Evolutionary conservation across 2,888 invertebrate genomes (phyloP).

Genomic region (Altica lythri): DNA sequence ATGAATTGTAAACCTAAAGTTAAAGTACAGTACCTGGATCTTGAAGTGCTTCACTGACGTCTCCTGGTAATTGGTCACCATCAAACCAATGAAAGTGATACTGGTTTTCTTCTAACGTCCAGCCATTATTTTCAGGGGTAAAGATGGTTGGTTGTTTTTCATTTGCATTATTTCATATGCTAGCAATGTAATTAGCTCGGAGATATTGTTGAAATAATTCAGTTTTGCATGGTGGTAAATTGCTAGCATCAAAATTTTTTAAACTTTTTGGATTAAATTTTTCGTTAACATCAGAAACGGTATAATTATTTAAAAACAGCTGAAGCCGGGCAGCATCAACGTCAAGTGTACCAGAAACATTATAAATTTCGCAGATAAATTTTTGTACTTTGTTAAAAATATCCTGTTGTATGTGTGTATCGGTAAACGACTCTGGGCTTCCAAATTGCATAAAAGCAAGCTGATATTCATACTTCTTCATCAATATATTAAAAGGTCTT

Average conservation of each 20-base stretch:
- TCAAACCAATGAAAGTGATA: no score
- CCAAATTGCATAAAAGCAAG: slow-evolving; percentile 12
- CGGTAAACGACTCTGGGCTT: neutral
- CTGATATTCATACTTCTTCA: slow-evolving; percentile 26
- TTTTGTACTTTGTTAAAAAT: slow-evolving; percentile 24
- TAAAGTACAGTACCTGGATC: slow-evolving; percentile 9
- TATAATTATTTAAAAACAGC: slow-evolving; percentile 34
- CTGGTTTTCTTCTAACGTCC: no score
- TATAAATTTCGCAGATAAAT: slow-evolving; percentile 35
- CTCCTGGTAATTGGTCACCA: no score
- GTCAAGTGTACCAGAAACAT: slow-evolving; percentile 39
- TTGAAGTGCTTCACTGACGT: slow-evolving; percentile 12
- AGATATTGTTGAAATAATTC: slow-evolving; percentile 36
- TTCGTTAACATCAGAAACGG: slow-evolving; percentile 29
- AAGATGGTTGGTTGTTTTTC: slow-evolving; percentile 29
- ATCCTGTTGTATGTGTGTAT: slow-evolving; percentile 9
- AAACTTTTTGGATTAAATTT: slow-evolving; percentile 20
- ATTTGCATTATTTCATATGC: slow-evolving; percentile 36
- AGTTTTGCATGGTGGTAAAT: slow-evolving; percentile 36
- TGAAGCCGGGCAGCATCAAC: slow-evolving; percentile 40
- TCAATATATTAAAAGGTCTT: neutral
- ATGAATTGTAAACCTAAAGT: neutral
- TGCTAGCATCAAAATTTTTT: slow-evolving; percentile 35
- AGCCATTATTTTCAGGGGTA: slow-evolving; percentile 28
- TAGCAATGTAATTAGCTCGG: slow-evolving; percentile 34